Percentiles rank a stretch among this genome's conserved stretches.
Conservation (phyloP, 2,888 invertebrate genomes). For the Lagria hirta region DNA sequence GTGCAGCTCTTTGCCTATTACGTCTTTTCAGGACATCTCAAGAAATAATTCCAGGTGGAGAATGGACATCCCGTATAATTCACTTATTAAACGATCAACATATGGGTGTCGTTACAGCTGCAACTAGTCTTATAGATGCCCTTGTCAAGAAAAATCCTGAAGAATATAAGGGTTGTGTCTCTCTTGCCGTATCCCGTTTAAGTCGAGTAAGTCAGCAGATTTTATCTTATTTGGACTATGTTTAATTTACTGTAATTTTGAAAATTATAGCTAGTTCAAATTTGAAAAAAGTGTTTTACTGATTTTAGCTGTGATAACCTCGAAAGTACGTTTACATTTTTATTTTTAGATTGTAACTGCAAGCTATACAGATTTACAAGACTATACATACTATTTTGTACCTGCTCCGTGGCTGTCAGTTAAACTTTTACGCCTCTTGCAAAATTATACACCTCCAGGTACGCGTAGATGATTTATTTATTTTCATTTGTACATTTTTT, state of each 20-base stretch:
- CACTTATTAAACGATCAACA: conserved; percentile 98
- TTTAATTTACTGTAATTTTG: too few species aligned
- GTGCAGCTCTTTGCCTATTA: conserved; percentile 94
- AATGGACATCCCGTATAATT: conserved; percentile 98
- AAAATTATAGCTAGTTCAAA: too few species aligned
- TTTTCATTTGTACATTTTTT: conserved; percentile 7
- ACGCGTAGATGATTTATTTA: conserved; percentile 23
- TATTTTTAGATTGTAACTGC: conserved; percentile 88
- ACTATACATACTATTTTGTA: conserved; percentile 99
- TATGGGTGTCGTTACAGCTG: conserved; percentile 99
- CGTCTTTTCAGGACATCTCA: conserved; percentile 92
- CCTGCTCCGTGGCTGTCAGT: conserved; percentile 99
- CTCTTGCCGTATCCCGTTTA: conserved; percentile 94
- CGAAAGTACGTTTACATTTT: too few species aligned
- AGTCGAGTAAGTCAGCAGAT: conserved; percentile 82
- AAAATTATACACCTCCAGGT: conserved; percentile 97
- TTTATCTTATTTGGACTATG: too few species aligned
- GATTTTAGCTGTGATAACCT: too few species aligned
- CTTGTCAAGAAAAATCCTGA: conserved; percentile 98
- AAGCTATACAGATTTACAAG: conserved; percentile 98
- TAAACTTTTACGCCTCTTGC: conserved; percentile 90
- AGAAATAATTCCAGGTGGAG: conserved; percentile 94
- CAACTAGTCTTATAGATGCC: conserved; percentile 96
- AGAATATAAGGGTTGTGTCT: conserved; percentile 99
- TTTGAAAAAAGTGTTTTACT: too few species aligned